These are phyloP conservation scores for Helicoverpa armigera DNA, from an alignment of 1,140 invertebrate species.

Conservation along the genomic window DNA sequence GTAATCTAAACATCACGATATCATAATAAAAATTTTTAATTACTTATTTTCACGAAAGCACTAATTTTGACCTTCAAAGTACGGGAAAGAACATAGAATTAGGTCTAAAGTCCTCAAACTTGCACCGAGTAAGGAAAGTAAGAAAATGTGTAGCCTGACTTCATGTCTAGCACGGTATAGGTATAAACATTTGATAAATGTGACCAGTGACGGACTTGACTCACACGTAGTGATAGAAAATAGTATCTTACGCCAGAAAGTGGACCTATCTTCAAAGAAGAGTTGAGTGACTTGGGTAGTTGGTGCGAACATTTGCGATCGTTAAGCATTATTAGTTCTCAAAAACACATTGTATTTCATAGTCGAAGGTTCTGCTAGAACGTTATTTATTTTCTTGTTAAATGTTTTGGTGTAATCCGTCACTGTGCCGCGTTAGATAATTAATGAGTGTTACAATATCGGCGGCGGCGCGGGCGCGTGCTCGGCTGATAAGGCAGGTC, in stretches of 20 bases:
- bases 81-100: not conserved
- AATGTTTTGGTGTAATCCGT: slow-evolving; percentile 16
- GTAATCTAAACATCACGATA: too few species aligned
- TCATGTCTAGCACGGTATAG: not conserved
- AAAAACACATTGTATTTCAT: not conserved
- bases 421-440: slow-evolving; percentile 36
- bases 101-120: slow-evolving; percentile 14
- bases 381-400: not conserved
- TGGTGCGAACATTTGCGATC: too few species aligned
- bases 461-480: slow-evolving; percentile 69
- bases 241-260: not conserved
- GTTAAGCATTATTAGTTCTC: too few species aligned
- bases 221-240: not conserved
- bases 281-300: too few species aligned
- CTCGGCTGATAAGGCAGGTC: slow-evolving; percentile 80
- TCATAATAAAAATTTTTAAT: too few species aligned
- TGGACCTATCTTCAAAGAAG: too few species aligned
- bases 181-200: slow-evolving; percentile 27
- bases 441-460: slow-evolving; percentile 48
- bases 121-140: slow-evolving; percentile 1
- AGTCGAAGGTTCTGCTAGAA: not conserved
- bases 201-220: not conserved
- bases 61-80: not conserved
- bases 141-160: slow-evolving; percentile 2
- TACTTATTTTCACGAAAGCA: not conserved